These are phyloP conservation scores for Lasioglossum baleicum DNA, from an alignment of 1,140 invertebrate genomes.

Conservation along the genomic window DNA sequence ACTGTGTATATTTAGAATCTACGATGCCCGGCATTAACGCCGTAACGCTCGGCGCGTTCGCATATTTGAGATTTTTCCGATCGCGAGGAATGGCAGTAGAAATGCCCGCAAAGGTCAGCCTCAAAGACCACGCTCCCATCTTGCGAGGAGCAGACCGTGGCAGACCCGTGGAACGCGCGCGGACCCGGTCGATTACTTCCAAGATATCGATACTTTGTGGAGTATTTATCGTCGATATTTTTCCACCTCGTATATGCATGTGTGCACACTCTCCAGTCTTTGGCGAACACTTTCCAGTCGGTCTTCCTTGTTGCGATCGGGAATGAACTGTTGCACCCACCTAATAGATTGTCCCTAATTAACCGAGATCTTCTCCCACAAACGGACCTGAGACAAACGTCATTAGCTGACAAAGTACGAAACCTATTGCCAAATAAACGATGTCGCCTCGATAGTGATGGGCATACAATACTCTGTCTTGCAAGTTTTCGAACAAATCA, in stretches of 20 bases:
- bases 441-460: too few relatives aligned
- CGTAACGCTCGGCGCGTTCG: conserved; percentile 38
- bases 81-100: conserved; percentile 30
- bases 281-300: not conserved
- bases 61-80: conserved; percentile 31
- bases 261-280: not conserved
- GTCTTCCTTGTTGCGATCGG: not conserved
- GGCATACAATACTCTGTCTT: too few relatives aligned
- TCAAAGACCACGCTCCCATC: conserved; percentile 23
- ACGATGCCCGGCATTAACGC: conserved; percentile 15
- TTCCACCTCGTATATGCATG: not conserved
- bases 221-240: conserved; percentile 18
- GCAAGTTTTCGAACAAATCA: too few relatives aligned
- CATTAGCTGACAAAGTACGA: too few relatives aligned
- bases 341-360: too few relatives aligned
- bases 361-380: too few relatives aligned
- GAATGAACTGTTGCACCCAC: not conserved
- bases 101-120: conserved; percentile 42
- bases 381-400: too few relatives aligned
- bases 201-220: not conserved
- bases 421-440: too few relatives aligned
- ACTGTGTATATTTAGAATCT: conserved; percentile 25
- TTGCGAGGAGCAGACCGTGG: conserved; percentile 9
- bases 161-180: not conserved
- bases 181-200: not conserved